Evolutionary conservation across 2,888 invertebrate species (phyloP).

Genomic region (Myopa testacea): DNA sequence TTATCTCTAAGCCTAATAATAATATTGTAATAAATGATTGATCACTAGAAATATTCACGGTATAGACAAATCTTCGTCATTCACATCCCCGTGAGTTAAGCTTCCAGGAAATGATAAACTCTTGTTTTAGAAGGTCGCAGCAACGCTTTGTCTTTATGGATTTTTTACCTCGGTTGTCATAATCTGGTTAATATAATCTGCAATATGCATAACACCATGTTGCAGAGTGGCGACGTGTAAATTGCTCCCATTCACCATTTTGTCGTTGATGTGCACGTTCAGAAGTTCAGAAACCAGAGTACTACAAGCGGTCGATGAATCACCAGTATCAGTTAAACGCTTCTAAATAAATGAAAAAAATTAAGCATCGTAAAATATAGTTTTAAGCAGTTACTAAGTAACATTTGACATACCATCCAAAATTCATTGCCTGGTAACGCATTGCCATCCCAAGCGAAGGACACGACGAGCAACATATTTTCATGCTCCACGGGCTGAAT

Average conservation of each 20-base stretch:
- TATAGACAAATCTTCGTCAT: too few species aligned
- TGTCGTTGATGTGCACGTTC: conserved; percentile 70
- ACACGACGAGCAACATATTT: conserved; percentile 73
- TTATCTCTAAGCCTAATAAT: too few species aligned
- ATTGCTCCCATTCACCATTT: conserved; percentile 69
- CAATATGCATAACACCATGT: conserved; percentile 60
- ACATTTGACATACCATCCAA: conserved; percentile 70
- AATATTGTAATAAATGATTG: too few species aligned
- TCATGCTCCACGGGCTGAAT: conserved; percentile 51
- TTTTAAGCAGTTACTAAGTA: not conserved
- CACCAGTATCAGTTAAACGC: conserved; percentile 67
- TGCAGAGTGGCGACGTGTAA: conserved; percentile 69
- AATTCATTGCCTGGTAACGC: conserved; percentile 80
- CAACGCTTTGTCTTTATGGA: too few species aligned
- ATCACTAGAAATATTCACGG: too few species aligned
- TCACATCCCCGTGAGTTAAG: too few species aligned
- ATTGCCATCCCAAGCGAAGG: conserved; percentile 82
- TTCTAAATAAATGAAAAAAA: conserved; percentile 49
- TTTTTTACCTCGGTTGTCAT: not conserved
- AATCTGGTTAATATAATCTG: conserved; percentile 54
- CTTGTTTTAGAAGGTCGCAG: too few species aligned
- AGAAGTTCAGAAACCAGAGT: conserved; percentile 72
- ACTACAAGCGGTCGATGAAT: conserved; percentile 73
- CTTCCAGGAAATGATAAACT: too few species aligned
- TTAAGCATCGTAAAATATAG: not conserved